These are phyloP conservation scores for Tragulus kanchil DNA, from an alignment of 2,113 vertebrate species.

Conservation along the genomic window DNA sequence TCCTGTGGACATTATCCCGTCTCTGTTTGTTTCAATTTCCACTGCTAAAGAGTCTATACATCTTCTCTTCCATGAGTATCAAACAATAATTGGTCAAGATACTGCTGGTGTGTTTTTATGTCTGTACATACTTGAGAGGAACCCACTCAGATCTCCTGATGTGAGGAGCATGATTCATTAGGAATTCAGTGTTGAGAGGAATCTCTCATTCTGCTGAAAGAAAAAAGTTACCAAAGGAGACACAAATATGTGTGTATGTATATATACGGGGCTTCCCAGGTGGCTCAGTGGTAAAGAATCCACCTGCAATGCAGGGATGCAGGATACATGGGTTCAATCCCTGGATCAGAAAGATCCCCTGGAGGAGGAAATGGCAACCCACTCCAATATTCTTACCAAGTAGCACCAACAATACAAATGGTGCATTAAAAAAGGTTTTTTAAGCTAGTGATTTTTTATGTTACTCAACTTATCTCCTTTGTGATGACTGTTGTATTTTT, in stretches of 20 bases:
- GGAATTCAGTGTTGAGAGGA: background rate
- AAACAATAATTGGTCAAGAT: background rate
- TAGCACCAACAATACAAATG: background rate
- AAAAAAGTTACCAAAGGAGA: background rate
- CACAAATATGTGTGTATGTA: background rate
- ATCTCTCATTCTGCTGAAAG: background rate
- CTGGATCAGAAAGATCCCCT: background rate
- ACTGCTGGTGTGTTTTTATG: background rate
- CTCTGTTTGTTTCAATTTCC: background rate
- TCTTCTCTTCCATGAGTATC: background rate
- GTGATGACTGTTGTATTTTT: conserved; percentile 71
- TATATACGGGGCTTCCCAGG: background rate
- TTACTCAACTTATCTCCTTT: conserved; percentile 47
- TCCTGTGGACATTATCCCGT: background rate
- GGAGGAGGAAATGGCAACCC: background rate
- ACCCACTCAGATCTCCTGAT: background rate
- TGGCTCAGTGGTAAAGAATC: background rate
- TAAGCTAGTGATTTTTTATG: conserved; percentile 8
- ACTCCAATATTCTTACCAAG: background rate
- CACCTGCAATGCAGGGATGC: background rate
- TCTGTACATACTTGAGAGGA: background rate
- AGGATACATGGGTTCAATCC: background rate
- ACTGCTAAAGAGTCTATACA: background rate
- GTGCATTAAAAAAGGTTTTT: background rate
- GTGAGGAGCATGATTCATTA: background rate